Conservation (phyloP, 1,140 invertebrate genomes). For the Drosophila parvula region DNA sequence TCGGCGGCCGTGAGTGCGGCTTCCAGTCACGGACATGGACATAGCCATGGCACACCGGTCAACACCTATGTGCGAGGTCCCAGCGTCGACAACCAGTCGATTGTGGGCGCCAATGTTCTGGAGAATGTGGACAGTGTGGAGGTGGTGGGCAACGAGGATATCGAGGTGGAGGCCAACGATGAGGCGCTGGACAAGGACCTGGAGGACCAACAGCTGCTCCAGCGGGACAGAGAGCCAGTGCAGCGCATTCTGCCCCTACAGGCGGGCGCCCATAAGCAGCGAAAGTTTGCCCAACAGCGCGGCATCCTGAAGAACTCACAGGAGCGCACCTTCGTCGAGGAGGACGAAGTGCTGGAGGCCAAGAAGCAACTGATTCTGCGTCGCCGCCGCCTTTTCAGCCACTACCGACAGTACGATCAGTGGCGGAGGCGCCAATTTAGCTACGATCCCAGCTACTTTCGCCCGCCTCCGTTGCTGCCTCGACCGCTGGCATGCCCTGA, state of each 20-base stretch:
- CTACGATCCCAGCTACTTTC: conserved; percentile 83
- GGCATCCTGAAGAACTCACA: conserved; percentile 80
- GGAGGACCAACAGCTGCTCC: conserved; percentile 37
- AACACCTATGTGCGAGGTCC: conserved; percentile 72
- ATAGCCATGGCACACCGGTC: conserved; percentile 79
- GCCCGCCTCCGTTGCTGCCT: conserved; percentile 73
- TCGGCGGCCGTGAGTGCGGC: conserved; percentile 60
- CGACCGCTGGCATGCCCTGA: conserved; percentile 71
- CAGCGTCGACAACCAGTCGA: conserved; percentile 75
- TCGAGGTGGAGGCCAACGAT: conserved; percentile 35
- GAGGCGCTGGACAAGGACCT: conserved; percentile 10
- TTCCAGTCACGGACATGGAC: conserved; percentile 34
- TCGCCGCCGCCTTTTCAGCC: conserved; percentile 77
- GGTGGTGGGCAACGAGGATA: conserved; percentile 36
- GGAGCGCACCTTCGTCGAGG: conserved; percentile 74
- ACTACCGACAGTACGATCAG: conserved; percentile 82
- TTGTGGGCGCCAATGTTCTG: conserved; percentile 62
- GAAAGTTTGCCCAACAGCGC: conserved; percentile 75
- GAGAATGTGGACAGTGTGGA: conserved; percentile 68
- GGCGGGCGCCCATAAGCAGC: conserved; percentile 53
- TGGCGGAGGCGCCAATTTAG: conserved; percentile 82
- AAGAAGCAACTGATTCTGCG: conserved; percentile 81
- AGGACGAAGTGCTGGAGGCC: conserved; percentile 78
- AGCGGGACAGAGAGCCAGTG: conserved; percentile 22
- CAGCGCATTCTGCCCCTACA: conserved; percentile 63